Evolutionary conservation across 1,140 invertebrate species (phyloP), one percentile per base, ranked within the genome.

Genomic region (Sitophilus oryzae): DNA sequence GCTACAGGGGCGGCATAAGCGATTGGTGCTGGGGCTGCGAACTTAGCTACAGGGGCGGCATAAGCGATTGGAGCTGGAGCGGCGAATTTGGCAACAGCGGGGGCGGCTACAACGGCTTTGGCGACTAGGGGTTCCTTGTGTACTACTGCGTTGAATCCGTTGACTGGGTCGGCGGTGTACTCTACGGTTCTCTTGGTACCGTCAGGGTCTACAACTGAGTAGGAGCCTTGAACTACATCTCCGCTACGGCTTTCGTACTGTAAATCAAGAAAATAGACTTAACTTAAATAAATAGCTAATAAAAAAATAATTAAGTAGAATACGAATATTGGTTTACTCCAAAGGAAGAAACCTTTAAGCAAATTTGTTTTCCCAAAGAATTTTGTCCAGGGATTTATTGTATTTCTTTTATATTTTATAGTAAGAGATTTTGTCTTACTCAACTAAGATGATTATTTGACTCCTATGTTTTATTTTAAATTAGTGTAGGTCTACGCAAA

Each of bases 141-240:
- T 42, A 75, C 72, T 23, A 73, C 70, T 16, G 74, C 74, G 64
- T 74, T 74, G 71, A 76, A 77, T 56, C 76, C 76, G 47, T 76
- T 72, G 59, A 73, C 58, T 2, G 76, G 73, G 64, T 81, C 79
- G 16, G 79, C 79, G 9, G 80, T 82, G 70, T 85, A 84, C 57
- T 82, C 80, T 1, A 84, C 82, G n/a, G 78, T 48, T 43, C 47
- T 40, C 41, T 42, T 44, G 45, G 76, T 40, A 40, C 38, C 38
- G 18, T 40, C 38, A 20, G 38, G 38, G 18, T 40, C 38, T 15
- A 40, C 38, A 14, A 40, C 38, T 5, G 38, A 40, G 18, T 40
- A 40, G 14, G 38, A 15, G 69, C 82, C 82, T 62, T 82, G 77
- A 9, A 83, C 82, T 15, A 82, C 75, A 62, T 83, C 81, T 4